Conservation (phyloP, 1,140 invertebrate species). For the Phortica variegata region DNA sequence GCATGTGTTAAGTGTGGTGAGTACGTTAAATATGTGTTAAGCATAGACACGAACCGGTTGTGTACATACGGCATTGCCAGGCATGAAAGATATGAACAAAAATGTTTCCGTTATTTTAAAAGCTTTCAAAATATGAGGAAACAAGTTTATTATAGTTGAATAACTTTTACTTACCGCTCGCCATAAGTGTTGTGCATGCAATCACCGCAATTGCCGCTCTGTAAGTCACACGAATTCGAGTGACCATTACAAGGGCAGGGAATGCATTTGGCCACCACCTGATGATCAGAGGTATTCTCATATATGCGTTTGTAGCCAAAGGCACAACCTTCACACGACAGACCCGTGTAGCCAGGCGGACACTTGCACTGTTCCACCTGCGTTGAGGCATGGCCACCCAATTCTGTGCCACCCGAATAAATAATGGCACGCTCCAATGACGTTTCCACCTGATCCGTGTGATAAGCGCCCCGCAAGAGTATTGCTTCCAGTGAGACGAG, state of each 20-base stretch:
- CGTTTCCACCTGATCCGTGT: conserved; percentile 91
- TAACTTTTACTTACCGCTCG: conserved; percentile 55
- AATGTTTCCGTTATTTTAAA: too few species aligned
- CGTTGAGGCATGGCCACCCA: conserved; percentile 34
- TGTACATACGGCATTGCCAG: too few species aligned
- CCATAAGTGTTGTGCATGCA: conserved; percentile 69
- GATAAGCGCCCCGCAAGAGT: conserved; percentile 86
- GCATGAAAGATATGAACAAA: too few species aligned
- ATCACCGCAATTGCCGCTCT: conserved; percentile 74
- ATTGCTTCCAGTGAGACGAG: conserved; percentile 78
- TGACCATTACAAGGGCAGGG: conserved; percentile 90
- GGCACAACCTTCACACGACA: conserved; percentile 82
- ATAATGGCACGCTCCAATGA: conserved; percentile 55
- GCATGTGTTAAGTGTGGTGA: conserved; percentile 3
- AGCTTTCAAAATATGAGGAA: too few species aligned
- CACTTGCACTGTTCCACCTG: conserved; percentile 68
- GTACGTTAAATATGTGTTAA: too few species aligned
- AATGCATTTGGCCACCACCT: conserved; percentile 68
- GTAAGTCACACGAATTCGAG: conserved; percentile 77
- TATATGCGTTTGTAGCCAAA: conserved; percentile 80
- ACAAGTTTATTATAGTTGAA: not conserved
- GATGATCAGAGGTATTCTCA: conserved; percentile 61
- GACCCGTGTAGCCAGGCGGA: conserved; percentile 68
- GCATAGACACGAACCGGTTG: not conserved
- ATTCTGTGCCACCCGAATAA: conserved; percentile 51